Percentiles rank a stretch among this genome's conserved stretches.
Conservation (phyloP, 2,113 vertebrate genomes). For the Sylvia atricapilla region DNA sequence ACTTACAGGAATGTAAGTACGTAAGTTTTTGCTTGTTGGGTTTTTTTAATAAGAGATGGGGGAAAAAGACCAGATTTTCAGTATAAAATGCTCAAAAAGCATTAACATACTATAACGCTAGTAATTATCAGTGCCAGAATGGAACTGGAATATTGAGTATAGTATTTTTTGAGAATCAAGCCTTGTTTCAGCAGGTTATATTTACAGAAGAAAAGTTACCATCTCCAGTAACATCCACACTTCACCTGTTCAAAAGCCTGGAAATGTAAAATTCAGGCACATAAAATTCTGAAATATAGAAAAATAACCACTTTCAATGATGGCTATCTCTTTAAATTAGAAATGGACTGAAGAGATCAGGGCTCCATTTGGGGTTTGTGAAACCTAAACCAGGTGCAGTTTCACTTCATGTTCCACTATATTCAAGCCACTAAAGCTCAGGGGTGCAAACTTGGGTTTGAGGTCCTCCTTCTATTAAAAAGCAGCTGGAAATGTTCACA, state of each 20-base stretch:
- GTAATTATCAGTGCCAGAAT: not conserved
- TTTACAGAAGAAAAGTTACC: not conserved
- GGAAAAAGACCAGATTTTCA: not conserved
- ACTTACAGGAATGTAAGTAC: not conserved
- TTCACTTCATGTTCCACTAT: not conserved
- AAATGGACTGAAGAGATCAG: not conserved
- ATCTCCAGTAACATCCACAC: not conserved
- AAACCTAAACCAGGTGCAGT: constrained; percentile 34
- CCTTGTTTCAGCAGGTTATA: not conserved
- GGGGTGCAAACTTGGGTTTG: not conserved
- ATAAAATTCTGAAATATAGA: not conserved
- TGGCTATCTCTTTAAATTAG: not conserved
- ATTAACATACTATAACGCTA: not conserved
- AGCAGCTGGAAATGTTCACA: constrained; percentile 25
- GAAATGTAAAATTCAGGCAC: not conserved
- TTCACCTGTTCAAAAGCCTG: not conserved
- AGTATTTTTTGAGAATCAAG: not conserved
- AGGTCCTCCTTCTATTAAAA: not conserved
- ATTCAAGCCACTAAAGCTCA: constrained; percentile 10
- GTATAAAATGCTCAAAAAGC: not conserved
- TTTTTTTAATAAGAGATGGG: not conserved
- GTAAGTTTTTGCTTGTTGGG: not conserved
- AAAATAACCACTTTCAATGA: not conserved
- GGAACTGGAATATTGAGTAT: not conserved
- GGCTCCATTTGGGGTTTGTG: not conserved